Base-by-base conservation (phyloP, 2,888 invertebrate species). In the Troides oblongomaculatus region DNA sequence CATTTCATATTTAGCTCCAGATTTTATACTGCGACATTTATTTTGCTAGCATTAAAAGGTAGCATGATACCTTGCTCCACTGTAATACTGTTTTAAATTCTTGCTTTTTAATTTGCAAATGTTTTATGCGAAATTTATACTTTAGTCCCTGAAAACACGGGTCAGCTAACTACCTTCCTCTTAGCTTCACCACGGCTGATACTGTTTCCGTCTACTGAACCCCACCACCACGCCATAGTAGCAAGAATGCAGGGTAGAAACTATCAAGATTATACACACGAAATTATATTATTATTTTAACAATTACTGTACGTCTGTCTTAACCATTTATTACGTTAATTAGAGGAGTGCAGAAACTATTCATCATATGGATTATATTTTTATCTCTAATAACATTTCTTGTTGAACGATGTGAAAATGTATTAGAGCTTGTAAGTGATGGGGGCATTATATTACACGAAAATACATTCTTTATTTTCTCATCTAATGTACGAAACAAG, bases 21-120 rank as follows among this genome's bases (percentile, higher is more conserved):
- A 61, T 58, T 58, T 58, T 58, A 58, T 23, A 58, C 23, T 58
- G 10, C 57, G 14, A 58, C 57, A 58, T 58, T 58, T 58, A 23
- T 25, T 23, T 58, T 23, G 23, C 23, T 58, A 58, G 23, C 10
- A 58, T 58, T 23, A 18, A 50, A 50, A 50, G 1, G 50, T 0
- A 17, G 0, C 14, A 18, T 50, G 50, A 18, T 5, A 50, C 14
- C 17, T 50, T 50, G 1, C 50, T 50, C 50, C 18, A 50, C 50
- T 50, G 10, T 17, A 14, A 50, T 17, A 50, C 50, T 17, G 14
- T 50, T 50, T 50, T 18, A 17, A 50, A 46, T 46, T 50, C 14
- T 50, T 14, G 14, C 10, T 50, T 50, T 50, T 17, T 50, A 14
- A 50, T 50, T 50, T 50, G 5, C 10, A 39, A 39, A 39, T 10